Conservation (phyloP, 2,888 invertebrate species). For the Meiosimyza decipiens region DNA sequence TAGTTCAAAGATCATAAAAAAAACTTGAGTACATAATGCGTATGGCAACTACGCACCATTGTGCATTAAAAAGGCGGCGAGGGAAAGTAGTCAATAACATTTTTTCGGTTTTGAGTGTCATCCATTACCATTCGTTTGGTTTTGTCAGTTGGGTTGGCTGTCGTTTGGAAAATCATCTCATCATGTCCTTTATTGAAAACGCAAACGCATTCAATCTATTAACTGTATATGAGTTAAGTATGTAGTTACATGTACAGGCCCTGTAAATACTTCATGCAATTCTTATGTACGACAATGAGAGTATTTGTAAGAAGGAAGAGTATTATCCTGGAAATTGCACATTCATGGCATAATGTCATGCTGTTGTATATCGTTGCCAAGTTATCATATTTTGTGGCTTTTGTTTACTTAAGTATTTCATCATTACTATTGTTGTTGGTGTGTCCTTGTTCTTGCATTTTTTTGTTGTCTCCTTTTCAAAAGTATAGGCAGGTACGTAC, state of each 20-base stretch:
- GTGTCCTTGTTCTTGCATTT: background rate
- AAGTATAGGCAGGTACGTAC: no score
- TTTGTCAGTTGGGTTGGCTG: no score
- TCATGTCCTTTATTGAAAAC: slow-evolving; percentile 2
- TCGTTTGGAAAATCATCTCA: background rate
- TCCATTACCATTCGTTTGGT: slow-evolving; percentile 33
- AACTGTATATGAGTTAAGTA: background rate
- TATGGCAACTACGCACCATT: background rate
- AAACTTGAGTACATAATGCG: background rate
- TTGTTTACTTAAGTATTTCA: slow-evolving; percentile 42
- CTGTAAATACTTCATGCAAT: slow-evolving; percentile 12
- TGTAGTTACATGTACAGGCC: background rate
- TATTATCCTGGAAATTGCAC: slow-evolving; percentile 27
- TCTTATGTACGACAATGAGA: background rate
- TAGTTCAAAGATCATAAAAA: background rate
- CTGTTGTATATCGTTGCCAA: slow-evolving; percentile 16
- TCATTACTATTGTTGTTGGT: slow-evolving; percentile 34
- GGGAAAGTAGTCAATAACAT: slow-evolving; percentile 39
- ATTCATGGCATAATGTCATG: slow-evolving; percentile 14
- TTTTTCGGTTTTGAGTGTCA: slow-evolving; percentile 48
- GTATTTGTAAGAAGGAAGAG: no score
- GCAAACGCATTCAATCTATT: background rate
- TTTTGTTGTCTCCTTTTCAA: no score
- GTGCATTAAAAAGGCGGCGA: background rate
- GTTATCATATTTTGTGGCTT: slow-evolving; percentile 28